These are phyloP conservation scores for Pristionchus japonicus DNA, from an alignment of 2,888 invertebrate species.

Conservation along the genomic window DNA sequence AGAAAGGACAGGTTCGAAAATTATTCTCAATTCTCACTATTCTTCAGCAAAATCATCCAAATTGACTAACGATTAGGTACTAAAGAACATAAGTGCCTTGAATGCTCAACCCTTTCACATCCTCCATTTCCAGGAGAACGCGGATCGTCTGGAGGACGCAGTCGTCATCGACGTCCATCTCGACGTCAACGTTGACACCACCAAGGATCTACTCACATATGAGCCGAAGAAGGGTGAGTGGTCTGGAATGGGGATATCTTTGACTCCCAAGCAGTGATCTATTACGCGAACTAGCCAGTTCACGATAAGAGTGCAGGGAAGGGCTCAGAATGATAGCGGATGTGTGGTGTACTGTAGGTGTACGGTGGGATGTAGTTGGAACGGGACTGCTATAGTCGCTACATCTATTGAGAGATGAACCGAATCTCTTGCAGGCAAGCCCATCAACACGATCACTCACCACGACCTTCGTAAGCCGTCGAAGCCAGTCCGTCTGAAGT, in stretches of 20 bases:
- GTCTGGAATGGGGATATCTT: neutral
- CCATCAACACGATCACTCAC: neutral
- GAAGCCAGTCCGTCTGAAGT: neutral
- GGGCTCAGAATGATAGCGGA: too few relatives aligned
- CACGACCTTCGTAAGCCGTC: neutral
- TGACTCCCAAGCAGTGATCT: too few relatives aligned
- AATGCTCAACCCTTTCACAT: neutral
- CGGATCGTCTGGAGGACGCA: neutral
- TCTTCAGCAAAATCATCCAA: neutral
- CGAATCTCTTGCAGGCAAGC: neutral
- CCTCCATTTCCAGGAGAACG: neutral
- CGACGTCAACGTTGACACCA: neutral
- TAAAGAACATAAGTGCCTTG: neutral
- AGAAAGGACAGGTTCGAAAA: neutral
- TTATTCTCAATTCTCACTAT: too few relatives aligned
- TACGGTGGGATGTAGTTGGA: too few relatives aligned
- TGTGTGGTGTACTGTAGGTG: too few relatives aligned
- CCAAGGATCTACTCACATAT: neutral
- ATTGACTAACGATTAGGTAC: neutral
- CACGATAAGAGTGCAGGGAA: too few relatives aligned
- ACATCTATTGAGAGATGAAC: too few relatives aligned
- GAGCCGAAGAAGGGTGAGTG: neutral
- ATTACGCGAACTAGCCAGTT: too few relatives aligned
- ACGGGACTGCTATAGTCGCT: too few relatives aligned
- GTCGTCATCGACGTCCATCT: conserved; percentile 4